Percentiles rank a stretch among this genome's conserved stretches.
Conservation (phyloP, 2,797 vertebrate genomes). For the Psittacula derbiana region DNA sequence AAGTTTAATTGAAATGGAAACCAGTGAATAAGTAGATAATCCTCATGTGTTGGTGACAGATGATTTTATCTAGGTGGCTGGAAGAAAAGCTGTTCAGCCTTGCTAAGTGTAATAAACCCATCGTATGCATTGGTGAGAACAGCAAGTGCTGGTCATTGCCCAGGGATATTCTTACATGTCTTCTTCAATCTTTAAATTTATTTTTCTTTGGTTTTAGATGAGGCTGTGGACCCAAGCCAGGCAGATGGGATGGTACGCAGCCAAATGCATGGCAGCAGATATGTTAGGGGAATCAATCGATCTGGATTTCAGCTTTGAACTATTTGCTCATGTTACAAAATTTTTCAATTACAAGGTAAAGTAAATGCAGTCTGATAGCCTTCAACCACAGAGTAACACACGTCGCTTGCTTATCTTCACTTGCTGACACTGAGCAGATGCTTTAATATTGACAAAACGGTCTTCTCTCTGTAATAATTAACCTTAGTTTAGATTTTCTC, state of each 20-base stretch:
- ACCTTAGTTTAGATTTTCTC: not conserved
- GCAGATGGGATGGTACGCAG: conserved; percentile 95
- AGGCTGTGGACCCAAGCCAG: conserved; percentile 96
- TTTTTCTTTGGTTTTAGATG: conserved; percentile 81
- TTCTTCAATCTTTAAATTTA: not conserved
- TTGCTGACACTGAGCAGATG: not conserved
- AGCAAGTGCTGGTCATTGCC: fast-evolving
- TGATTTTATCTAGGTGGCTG: not conserved
- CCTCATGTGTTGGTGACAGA: not conserved
- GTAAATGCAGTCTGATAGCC: not conserved
- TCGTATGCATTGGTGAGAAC: not conserved
- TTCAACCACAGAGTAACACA: not conserved
- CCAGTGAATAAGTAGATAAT: not conserved
- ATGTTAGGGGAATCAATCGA: conserved; percentile 79
- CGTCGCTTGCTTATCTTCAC: not conserved
- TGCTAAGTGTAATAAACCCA: fast-evolving
- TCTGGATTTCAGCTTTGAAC: conserved; percentile 97
- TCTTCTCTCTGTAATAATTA: not conserved
- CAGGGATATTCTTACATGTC: fast-evolving
- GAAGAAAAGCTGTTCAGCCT: not conserved
- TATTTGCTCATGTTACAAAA: conserved; percentile 93
- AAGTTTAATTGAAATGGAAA: not conserved
- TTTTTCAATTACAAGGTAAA: conserved; percentile 97
- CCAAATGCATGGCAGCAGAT: conserved; percentile 87
- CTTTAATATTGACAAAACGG: not conserved